Evolutionary conservation across 2,113 vertebrate genomes (phyloP).

Genomic region (Daubentonia madagascariensis): DNA sequence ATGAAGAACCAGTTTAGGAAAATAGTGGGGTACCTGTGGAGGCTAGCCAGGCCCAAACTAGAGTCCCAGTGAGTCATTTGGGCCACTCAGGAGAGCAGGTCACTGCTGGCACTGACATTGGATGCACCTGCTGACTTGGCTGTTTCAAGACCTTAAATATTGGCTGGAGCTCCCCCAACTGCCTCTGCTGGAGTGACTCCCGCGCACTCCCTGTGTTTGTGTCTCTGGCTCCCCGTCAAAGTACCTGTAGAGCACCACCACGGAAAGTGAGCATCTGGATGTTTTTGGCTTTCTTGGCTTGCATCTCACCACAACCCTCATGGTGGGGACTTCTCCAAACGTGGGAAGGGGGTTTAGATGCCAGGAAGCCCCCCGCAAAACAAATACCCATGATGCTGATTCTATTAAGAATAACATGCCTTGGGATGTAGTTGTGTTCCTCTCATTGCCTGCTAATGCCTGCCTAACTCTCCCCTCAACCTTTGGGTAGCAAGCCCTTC

Average conservation of each 20-base stretch:
- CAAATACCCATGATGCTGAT: no score
- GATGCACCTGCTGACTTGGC: background rate
- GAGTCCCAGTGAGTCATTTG: background rate
- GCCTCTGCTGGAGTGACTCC: no score
- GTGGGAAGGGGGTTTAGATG: background rate
- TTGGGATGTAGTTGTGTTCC: background rate
- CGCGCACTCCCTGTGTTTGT: background rate
- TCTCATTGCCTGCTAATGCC: no score
- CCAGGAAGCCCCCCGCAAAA: background rate
- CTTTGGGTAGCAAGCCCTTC: background rate
- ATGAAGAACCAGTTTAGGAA: background rate
- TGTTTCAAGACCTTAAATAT: background rate
- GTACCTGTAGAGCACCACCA: accelerated
- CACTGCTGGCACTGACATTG: accelerated
- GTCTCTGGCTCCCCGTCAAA: background rate
- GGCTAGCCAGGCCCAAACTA: background rate
- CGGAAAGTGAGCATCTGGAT: background rate
- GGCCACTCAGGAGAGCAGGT: accelerated
- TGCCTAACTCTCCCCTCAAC: background rate
- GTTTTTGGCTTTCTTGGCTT: background rate
- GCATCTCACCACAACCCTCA: accelerated
- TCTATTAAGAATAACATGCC: background rate
- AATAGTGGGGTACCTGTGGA: accelerated
- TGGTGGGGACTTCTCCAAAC: background rate
- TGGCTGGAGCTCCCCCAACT: background rate